Evolutionary conservation across 2,113 vertebrate species (phyloP), one percentile per base, ranked within the genome.

Genomic region (Psophia crepitans): DNA sequence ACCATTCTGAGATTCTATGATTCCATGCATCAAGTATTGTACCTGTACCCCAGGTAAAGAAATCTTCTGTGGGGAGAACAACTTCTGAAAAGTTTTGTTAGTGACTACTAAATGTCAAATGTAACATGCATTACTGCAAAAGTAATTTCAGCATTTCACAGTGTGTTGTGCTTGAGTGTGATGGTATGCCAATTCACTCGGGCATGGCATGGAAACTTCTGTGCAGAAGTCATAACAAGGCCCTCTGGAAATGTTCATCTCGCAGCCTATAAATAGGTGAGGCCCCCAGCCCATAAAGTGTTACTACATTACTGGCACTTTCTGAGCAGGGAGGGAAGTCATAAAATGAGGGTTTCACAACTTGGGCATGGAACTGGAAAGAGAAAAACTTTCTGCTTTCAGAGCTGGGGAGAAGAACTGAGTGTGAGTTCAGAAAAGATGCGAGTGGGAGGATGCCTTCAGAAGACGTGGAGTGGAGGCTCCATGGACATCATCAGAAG

Each of bases 191-290:
- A 28, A 6, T 71, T 89, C 74, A 49, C 73, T 89, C 0, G 0
- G 30, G n/a, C 77, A 89, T 6, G n/a, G n/a, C 41, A 32, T 87
- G 93, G 94, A 96, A 96, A 94, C 53, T 91, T 89, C 60, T 84
- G 77, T 2, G 26, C 60, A 83, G 56, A 71, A 94, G 53, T 94
- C 51, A 12, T 84, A 89, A 89, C 61, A 70, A 60, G 87, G 43
- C 39, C 37, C 80, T 92, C 94, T 94, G 95, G 91, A 96, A 95
- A 75, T 46, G 69, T 73, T 97, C 77, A 18, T 75, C 73, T 94
- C 2, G 0, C 94, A 97, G 93, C 73, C 77, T 82, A 78, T 96
- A 96, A 96, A 91, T 71, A 94, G 77, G 65, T 75, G 84, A 96
- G 89, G 60, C 77, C 84, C 48, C 65, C 74, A 87, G 60, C 65